These are phyloP conservation scores for Arizona elegans DNA, from an alignment of 2,113 vertebrate genomes.

Conservation along the genomic window DNA sequence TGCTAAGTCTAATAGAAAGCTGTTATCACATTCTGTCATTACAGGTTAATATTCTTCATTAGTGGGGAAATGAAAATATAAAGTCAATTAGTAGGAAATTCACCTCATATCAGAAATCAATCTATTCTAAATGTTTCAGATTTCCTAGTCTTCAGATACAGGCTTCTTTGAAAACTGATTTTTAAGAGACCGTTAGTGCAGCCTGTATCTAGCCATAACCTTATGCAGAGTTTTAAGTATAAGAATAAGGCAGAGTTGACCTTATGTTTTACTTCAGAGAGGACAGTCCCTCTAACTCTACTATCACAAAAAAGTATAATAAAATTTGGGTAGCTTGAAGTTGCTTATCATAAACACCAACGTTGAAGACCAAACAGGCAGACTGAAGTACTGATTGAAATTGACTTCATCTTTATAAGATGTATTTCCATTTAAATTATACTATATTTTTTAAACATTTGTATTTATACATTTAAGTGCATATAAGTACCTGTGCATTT, in stretches of 20 bases:
- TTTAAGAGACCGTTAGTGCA: neutral
- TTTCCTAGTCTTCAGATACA: neutral
- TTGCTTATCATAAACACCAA: neutral
- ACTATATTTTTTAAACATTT: neutral
- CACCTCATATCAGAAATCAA: neutral
- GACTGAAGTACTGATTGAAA: neutral
- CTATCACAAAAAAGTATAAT: neutral
- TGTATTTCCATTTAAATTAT: neutral
- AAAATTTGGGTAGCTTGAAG: neutral
- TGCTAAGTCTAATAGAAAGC: neutral
- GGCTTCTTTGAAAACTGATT: neutral
- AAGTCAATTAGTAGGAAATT: neutral
- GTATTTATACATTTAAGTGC: neutral
- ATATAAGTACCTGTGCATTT: neutral
- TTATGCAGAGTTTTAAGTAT: neutral
- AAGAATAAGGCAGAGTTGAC: neutral
- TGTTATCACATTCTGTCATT: neutral
- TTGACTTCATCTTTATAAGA: neutral
- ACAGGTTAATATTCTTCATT: neutral
- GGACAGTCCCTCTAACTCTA: neutral
- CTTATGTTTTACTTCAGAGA: neutral
- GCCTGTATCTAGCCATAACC: neutral
- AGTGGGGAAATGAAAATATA: neutral
- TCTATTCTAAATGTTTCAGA: neutral
- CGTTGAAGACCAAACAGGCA: neutral